Evolutionary conservation across 2,797 vertebrate species (phyloP), one percentile per base, ranked within the genome.

Genomic region (Lepilemur septentrionalis): DNA sequence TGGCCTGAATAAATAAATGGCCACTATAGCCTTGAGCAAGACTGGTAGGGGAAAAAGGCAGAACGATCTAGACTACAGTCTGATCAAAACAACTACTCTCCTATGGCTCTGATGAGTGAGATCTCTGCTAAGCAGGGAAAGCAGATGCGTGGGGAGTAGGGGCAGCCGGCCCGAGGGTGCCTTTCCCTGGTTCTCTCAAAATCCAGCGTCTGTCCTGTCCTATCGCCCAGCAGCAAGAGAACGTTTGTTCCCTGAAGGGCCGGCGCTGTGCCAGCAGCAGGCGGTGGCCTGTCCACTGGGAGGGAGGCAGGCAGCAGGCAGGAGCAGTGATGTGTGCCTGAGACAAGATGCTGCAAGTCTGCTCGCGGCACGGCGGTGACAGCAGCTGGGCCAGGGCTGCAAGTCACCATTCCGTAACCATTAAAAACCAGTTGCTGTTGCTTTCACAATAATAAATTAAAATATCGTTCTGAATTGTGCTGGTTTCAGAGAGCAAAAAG

Each of bases 301-400:
- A 99, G 98, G 99, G 99, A 99, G 98, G 98, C 96, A 98, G 98
- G 99, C 99, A 99, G 99, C 99, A 99, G 99, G 99, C 98, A 91
- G 97, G 99, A 98, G 99, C 99, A 99, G 98, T 99, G 99, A 99
- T 99, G 99, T 99, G 98, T 99, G 99, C 98, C 98, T 97, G 48
- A 96, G 99, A 99, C 99, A 99, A 99, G 99, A 99, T 99, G 98
- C 98, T 99, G 98, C 98, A 98, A 99, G 99, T 99, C 99, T 99
- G 99, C 98, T 99, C 93, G 82, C 82, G 89, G 98, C 98, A 98
- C 18, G 79, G 98, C 97, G 75, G 98, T 97, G 98, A 98, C 98
- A 98, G 98, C 99, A 99, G 99, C 99, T 99, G 99, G 99, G 98
- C 98, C 94, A 90, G 98, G 94, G 97, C 95, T 98, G 97, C 91